Conservation (phyloP, 2,113 vertebrate species). For the Motacilla alba region DNA sequence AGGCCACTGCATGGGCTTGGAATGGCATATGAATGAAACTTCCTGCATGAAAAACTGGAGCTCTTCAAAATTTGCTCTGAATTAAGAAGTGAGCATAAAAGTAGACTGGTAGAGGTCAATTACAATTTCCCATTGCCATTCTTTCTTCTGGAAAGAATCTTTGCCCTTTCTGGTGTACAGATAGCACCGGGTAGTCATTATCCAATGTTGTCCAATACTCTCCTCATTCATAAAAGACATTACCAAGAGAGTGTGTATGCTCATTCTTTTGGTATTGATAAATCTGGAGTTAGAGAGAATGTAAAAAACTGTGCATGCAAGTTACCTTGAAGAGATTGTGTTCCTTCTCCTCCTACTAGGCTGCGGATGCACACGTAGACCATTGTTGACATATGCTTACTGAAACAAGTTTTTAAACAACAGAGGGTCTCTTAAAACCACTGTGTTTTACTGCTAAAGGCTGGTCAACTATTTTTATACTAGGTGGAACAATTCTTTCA, state of each 20-base stretch:
- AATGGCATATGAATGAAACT: background rate
- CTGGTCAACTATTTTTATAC: background rate
- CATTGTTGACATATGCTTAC: background rate
- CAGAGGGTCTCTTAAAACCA: accelerated
- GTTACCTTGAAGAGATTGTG: background rate
- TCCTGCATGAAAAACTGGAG: background rate
- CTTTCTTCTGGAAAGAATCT: background rate
- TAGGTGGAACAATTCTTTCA: background rate
- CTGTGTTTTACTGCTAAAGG: background rate
- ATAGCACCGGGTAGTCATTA: background rate
- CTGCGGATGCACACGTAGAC: background rate
- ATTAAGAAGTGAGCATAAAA: background rate
- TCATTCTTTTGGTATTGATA: background rate
- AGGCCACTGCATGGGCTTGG: background rate
- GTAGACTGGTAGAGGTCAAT: background rate
- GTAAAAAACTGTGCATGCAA: background rate
- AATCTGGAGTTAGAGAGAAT: background rate
- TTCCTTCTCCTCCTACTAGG: background rate
- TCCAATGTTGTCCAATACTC: background rate
- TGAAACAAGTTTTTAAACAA: background rate
- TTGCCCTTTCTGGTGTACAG: background rate
- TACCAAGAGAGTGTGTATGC: background rate
- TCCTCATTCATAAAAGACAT: background rate
- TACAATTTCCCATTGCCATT: background rate
- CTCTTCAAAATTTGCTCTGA: background rate